Evolutionary conservation across 2,888 invertebrate genomes (phyloP), one percentile per base, ranked within the genome.

Genomic region (Brachylomia viminalis): DNA sequence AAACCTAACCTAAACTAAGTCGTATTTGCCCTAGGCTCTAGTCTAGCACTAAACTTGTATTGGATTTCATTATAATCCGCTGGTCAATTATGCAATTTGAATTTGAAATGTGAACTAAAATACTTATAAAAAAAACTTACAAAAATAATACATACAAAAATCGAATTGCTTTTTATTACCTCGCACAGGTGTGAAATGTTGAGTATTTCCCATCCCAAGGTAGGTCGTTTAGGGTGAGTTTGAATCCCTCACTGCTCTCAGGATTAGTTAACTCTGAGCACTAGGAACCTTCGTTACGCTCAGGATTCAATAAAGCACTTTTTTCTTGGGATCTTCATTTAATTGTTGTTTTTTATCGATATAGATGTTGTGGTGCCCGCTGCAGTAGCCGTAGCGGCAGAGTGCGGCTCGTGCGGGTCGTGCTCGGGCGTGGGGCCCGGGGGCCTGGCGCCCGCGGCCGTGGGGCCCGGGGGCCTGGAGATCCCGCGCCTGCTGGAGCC

Each of bases 401-500:
- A 69, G 38, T 72, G 75, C 52, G 67, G 30, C 0, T 38, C 64
- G 58, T 67, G 75, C 52, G 15, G 42, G 64, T n/a, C 67, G 4
- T 56, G 61, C 15, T 17, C 76, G 8, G 45, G 30, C n/a, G 42
- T 13, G 30, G 74, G 38, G 0, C 52, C 54, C 52, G 6, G 20
- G 6, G n/a, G 8, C 0, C 47, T 17, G 54, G 45, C 58, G 47
- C 13, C 73, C 58, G 68, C 17, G 47, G n/a, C n/a, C 47, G 47
- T 66, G 38, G 65, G 71, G 23, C 20, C 75, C 8, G 49, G 47
- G 17, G 30, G n/a, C 49, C 47, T 61, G 75, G 79, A 62, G 15
- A 95, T 96, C 75, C 95, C 96, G 61, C 90, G 94, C 8, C 93
- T 97, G 83, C 92, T 96, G 78, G 97, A 97, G 90, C 97, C 97